A percentile compares a stretch with the other conserved stretches of the same genome.
Evolutionary conservation across 2,888 invertebrate genomes (phyloP).

Genomic region (Chydorus sphaericus): DNA sequence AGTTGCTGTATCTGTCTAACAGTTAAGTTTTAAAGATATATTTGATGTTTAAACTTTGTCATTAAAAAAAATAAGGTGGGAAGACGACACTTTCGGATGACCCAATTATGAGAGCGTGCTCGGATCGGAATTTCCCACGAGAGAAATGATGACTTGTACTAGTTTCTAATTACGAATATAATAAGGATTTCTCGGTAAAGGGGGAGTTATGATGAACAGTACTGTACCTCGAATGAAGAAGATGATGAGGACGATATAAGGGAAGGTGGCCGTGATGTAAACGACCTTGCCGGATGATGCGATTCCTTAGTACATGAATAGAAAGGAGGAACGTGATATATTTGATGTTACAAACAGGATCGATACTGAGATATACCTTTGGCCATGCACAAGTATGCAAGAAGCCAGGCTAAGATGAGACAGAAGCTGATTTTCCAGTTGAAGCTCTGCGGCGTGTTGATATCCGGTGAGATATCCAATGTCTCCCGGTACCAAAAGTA

Average conservation of each 20-base stretch:
- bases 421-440: slow-evolving; percentile 84
- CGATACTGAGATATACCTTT: too few species aligned
- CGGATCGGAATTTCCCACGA: too few species aligned
- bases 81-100: too few species aligned
- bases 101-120: too few species aligned
- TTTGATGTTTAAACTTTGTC: too few species aligned
- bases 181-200: too few species aligned
- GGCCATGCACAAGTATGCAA: slow-evolving; percentile 93
- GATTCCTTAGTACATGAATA: slow-evolving; percentile 95
- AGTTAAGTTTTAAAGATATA: too few species aligned
- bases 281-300: slow-evolving; percentile 89
- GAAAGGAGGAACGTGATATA: slow-evolving; percentile 20
- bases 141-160: too few species aligned
- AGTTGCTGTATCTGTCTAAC: too few species aligned
- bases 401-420: slow-evolving; percentile 75
- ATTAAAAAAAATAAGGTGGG: too few species aligned
- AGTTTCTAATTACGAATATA: too few species aligned
- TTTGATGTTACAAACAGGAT: too few species aligned
- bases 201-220: not conserved
- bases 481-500: slow-evolving; percentile 93
- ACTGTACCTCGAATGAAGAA: slow-evolving; percentile 74
- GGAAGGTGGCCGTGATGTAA: slow-evolving; percentile 91
- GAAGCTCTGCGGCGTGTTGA: slow-evolving; percentile 68
- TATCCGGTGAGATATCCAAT: slow-evolving; percentile 74
- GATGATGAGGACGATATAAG: slow-evolving; percentile 84